Evolutionary conservation across 2,888 invertebrate species (phyloP).

Genomic region (Plebejus melissa): DNA sequence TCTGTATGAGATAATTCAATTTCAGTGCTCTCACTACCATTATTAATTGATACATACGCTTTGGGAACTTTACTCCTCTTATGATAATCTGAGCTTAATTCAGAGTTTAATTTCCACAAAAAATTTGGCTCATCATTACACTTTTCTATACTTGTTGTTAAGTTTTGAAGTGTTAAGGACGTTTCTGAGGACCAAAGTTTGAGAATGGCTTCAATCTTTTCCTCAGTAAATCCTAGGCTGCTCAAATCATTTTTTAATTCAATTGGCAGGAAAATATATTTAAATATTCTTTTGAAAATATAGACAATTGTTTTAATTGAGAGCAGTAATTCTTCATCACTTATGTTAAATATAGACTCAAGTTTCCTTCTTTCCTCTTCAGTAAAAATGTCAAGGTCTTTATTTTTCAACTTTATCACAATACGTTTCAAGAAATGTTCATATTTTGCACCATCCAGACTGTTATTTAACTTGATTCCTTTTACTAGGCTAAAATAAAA

Average conservation of each 20-base stretch:
- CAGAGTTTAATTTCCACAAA: conserved; percentile 65
- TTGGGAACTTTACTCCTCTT: conserved; percentile 67
- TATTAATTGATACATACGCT: conserved; percentile 51
- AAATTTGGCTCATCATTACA: conserved; percentile 48
- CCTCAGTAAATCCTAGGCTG: conserved; percentile 52
- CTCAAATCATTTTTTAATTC: conserved; percentile 59
- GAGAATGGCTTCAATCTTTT: conserved; percentile 58
- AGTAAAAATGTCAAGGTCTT: conserved; percentile 61
- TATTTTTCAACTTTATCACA: conserved; percentile 54
- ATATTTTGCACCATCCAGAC: conserved; percentile 59
- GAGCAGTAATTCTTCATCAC: conserved; percentile 52
- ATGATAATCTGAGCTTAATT: conserved; percentile 62
- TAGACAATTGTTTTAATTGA: conserved; percentile 61
- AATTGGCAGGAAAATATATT: conserved; percentile 67
- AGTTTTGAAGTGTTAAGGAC: conserved; percentile 54
- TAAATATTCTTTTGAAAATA: conserved; percentile 59
- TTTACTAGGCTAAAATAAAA: conserved; percentile 54
- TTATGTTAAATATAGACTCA: conserved; percentile 58
- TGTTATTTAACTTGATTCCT: conserved; percentile 56
- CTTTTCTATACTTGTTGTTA: conserved; percentile 47
- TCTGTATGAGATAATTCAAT: conserved; percentile 66
- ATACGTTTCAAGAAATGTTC: conserved; percentile 66
- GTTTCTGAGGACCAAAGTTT: conserved; percentile 68
- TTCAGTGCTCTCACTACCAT: conserved; percentile 47
- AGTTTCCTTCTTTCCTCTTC: conserved; percentile 61